Conservation (phyloP, 2,888 invertebrate species). For the Calameuta pallipes region DNA sequence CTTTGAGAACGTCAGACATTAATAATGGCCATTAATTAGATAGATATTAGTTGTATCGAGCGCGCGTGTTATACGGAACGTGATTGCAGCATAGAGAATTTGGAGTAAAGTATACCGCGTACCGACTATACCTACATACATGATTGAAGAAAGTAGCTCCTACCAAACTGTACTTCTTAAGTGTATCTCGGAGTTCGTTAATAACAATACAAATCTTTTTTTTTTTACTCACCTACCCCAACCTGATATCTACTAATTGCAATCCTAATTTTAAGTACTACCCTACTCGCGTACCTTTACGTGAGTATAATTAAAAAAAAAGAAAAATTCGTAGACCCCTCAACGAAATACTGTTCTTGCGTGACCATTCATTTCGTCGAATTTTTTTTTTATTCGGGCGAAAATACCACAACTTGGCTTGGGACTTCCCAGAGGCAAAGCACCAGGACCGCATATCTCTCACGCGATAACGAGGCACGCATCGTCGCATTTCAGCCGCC, state of each 20-base stretch:
- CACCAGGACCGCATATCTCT: conserved; percentile 2
- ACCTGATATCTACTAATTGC: not conserved
- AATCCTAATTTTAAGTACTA: not conserved
- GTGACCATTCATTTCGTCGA: not conserved
- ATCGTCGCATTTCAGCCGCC: conserved; percentile 3
- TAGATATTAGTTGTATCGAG: not conserved
- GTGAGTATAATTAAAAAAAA: not conserved
- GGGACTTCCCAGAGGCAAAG: not conserved
- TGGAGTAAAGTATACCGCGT: not conserved
- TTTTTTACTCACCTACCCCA: conserved; percentile 2
- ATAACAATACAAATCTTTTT: conserved; percentile 3
- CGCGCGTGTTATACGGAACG: not conserved
- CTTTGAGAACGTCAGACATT: not conserved
- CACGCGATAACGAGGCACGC: conserved; percentile 2
- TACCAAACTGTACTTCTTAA: not conserved
- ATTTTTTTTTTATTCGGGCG: not conserved
- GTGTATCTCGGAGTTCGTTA: not conserved
- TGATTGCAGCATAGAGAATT: not conserved
- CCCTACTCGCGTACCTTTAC: not conserved
- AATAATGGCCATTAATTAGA: conserved; percentile 1
- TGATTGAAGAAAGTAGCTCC: not conserved
- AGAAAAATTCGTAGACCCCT: not conserved
- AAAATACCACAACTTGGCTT: not conserved
- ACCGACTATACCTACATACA: not conserved
- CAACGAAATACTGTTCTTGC: not conserved